Evolutionary conservation across 2,113 vertebrate genomes (phyloP).

Genomic region (Entelurus aequoreus): DNA sequence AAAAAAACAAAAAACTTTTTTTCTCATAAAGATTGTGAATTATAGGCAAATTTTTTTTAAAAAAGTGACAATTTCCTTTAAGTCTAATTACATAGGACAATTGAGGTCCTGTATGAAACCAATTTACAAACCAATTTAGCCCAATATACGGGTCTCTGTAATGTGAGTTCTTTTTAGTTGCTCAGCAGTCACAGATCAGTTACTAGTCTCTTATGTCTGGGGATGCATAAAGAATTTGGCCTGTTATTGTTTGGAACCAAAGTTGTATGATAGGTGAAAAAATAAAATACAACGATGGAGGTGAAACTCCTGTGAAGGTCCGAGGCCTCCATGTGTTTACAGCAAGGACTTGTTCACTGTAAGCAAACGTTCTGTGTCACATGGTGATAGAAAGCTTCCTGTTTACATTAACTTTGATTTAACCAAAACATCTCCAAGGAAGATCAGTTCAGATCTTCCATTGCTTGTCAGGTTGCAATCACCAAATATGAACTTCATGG

Average conservation of each 20-base stretch:
- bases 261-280: background rate
- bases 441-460: background rate
- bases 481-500: conserved; percentile 8
- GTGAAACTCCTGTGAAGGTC: background rate
- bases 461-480: background rate
- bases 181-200: too few relatives aligned
- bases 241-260: background rate
- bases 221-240: background rate
- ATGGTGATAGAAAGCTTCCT: conserved; percentile 28
- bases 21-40: too few relatives aligned
- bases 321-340: background rate
- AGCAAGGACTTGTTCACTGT: conserved; percentile 7
- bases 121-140: too few relatives aligned
- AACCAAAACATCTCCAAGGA: conserved; percentile 23
- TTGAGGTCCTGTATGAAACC: too few relatives aligned
- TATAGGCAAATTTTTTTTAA: too few relatives aligned
- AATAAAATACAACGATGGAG: background rate
- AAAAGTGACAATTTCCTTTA: too few relatives aligned
- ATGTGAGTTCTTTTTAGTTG: too few relatives aligned
- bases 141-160: too few relatives aligned
- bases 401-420: conserved; percentile 31
- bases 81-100: too few relatives aligned
- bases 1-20: too few relatives aligned
- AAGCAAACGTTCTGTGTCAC: conserved; percentile 15
- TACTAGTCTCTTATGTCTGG: too few relatives aligned